Evolutionary conservation across 2,797 vertebrate species (phyloP), one percentile per base, ranked within the genome.

Genomic region (Nannoperca obscura): DNA sequence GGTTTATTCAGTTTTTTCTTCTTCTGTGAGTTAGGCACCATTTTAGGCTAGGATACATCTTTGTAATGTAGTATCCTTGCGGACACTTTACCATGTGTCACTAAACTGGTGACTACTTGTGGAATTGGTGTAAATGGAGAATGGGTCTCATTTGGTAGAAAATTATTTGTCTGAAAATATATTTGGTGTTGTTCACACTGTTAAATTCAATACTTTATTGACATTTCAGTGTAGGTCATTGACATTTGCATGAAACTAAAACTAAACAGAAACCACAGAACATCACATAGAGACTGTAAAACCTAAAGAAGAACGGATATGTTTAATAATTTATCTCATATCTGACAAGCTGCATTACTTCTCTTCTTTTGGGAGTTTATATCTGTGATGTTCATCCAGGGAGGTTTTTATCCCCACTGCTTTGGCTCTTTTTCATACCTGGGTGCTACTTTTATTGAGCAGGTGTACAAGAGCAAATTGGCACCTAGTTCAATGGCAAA

Each of bases 361-460:
- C 12, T 49, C 47, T 40, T 47, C 8, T 34, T 59, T 30, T 11
- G 44, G 12, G 38, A 60, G 22, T 32, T 49, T 14, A 24, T n/a
- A 34, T 20, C 14, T 15, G n/a, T 27, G 14, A 58, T n/a, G 9
- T 34, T 74, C n/a, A 62, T 67, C 27, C 32, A 69, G 9, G 20
- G 17, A 78, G 50, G 22, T 1, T 53, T 32, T 34, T 7, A 27
- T 22, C 3, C 12, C 19, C 5, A 19, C 15, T 55, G 4, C 6
- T 15, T 10, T 32, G 30, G 14, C 40, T 50, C 1, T 32, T 53
- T 78, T 22, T 60, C 24, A 46, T 19, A 69, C 36, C 34, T 54
- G 34, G 14, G 20, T 22, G 22, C 59, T 42, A 19, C 50, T 46
- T 84, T 46, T 55, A 8, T 52, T 59, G 53, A 57, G 62, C 53